phyloP scores from a whole-genome alignment of 2,797 vertebrate genomes.

The Chaenodraco wilsoni region DNA sequence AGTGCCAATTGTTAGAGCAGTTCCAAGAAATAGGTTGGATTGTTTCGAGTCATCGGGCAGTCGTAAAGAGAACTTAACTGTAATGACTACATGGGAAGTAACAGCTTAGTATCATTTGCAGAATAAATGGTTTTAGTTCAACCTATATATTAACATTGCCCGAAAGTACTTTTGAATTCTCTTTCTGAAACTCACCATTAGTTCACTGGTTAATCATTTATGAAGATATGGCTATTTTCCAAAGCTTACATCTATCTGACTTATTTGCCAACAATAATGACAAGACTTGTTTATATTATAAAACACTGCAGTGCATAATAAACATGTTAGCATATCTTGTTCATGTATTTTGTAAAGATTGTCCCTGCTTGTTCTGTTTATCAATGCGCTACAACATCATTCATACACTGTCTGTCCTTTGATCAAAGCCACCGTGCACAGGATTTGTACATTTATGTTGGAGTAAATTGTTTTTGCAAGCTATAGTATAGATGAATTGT shows the following conservation, averaged over 20 bases:
- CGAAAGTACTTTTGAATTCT: not conserved
- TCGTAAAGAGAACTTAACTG: not conserved
- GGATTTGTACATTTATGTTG: not conserved
- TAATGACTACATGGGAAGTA: not conserved
- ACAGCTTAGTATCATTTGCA: not conserved
- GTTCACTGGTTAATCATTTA: slow-evolving; percentile 15
- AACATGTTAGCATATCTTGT: not conserved
- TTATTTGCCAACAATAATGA: not conserved
- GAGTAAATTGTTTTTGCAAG: not conserved
- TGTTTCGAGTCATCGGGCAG: not conserved
- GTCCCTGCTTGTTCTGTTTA: not conserved
- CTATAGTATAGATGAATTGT: not conserved
- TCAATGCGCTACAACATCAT: not conserved
- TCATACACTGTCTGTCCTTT: not conserved
- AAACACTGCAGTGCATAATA: not conserved
- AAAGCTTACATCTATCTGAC: too few species aligned
- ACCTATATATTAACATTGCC: not conserved
- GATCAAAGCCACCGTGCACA: not conserved
- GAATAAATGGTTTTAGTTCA: not conserved
- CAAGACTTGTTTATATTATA: not conserved
- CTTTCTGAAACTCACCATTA: not conserved
- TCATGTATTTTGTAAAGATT: not conserved
- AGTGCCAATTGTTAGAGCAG: not conserved
- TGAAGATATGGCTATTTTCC: not conserved
- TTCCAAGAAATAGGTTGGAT: not conserved